phyloP scores from a whole-genome alignment of 2,113 vertebrate genomes.

The human (Homo sapiens) region GRCh38 chr15:48916001-48916500 shows the following conservation, averaged over 20 bases:
- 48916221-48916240: not conserved
- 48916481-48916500: constrained; percentile 67
- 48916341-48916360: not conserved
- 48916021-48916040: not conserved
- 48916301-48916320: not conserved
- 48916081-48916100: not conserved
- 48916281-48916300: too few species aligned
- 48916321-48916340: not conserved
- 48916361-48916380: constrained; percentile 14
- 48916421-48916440: constrained; percentile 61
- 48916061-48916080: not conserved
- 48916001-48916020: not conserved
- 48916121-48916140: not conserved
- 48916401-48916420: constrained; percentile 68
- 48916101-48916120: not conserved
- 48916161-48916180: not conserved
- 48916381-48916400: constrained; percentile 55
- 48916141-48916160: not conserved
- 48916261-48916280: not conserved
- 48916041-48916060: not conserved
- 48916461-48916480: constrained; percentile 81
- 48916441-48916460: constrained; percentile 83
- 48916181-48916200: not conserved
- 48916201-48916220: not conserved
- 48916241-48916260: not conserved